Conservation (phyloP, 2,888 invertebrate species). For the Plebejus melissa region DNA sequence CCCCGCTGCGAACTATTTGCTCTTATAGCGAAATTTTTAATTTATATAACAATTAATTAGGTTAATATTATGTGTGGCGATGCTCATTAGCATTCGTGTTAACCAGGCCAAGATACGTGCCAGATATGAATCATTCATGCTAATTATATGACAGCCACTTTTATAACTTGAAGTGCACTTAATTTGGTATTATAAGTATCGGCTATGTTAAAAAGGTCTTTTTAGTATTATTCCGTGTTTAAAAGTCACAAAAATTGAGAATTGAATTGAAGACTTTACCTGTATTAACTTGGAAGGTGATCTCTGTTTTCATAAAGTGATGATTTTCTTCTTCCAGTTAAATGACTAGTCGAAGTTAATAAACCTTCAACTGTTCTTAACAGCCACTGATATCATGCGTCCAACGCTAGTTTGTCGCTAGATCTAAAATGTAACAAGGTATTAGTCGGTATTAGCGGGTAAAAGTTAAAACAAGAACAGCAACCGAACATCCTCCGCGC, state of each 20-base stretch:
- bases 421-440: not conserved
- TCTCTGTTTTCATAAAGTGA: not conserved
- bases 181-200: not conserved
- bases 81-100: slow-evolving; percentile 3
- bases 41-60: slow-evolving; percentile 8
- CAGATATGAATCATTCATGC: slow-evolving; percentile 13
- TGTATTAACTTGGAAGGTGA: not conserved
- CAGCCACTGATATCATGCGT: not conserved
- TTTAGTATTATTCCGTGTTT: not conserved
- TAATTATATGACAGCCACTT: slow-evolving; percentile 5
- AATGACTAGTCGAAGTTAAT: not conserved
- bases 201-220: not conserved
- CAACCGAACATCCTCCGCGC: not conserved
- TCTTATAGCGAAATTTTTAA: not conserved
- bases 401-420: not conserved
- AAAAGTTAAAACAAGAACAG: not conserved
- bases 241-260: not conserved
- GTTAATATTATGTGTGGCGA: not conserved
- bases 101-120: slow-evolving; percentile 13
- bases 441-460: not conserved
- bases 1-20: not conserved
- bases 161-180: not conserved
- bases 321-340: not conserved
- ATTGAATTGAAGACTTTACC: not conserved
- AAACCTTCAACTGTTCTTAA: too few relatives aligned